Conservation (phyloP, 2,797 vertebrate species). For the Spondyliosoma cantharus region DNA sequence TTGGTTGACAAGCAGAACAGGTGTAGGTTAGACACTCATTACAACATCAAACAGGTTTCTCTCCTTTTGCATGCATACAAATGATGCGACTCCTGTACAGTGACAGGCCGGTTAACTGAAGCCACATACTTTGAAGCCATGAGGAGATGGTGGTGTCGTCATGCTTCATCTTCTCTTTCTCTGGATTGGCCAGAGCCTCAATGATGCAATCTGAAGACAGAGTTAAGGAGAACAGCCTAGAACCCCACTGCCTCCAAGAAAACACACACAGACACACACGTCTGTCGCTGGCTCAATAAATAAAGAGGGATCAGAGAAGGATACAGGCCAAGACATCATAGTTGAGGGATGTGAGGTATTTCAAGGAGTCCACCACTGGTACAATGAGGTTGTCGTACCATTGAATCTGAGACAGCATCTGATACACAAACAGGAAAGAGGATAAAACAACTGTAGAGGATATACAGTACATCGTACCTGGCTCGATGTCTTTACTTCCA, state of each 20-base stretch:
- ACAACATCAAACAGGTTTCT: constrained; percentile 40
- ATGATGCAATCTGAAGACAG: constrained; percentile 94
- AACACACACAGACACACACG: not conserved
- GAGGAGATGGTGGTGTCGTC: constrained; percentile 99
- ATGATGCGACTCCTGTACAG: not conserved
- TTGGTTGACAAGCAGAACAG: constrained; percentile 66
- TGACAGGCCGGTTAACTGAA: not conserved
- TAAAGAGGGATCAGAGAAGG: constrained; percentile 75
- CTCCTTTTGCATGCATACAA: constrained; percentile 45
- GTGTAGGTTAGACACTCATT: constrained; percentile 42
- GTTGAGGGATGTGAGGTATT: constrained; percentile 99
- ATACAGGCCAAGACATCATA: constrained; percentile 99
- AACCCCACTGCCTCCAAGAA: not conserved
- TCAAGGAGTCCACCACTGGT: constrained; percentile 97
- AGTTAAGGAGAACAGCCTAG: constrained; percentile 73
- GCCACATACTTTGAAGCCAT: constrained; percentile 96
- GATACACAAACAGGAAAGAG: constrained; percentile 40
- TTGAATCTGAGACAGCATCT: constrained; percentile 99
- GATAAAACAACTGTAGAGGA: not conserved
- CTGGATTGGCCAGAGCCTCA: constrained; percentile 97
- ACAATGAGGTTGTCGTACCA: constrained; percentile 99
- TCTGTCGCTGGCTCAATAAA: not conserved
- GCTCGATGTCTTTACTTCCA: not conserved
- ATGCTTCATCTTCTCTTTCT: constrained; percentile 99
- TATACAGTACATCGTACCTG: not conserved